phyloP scores from a whole-genome alignment of 2,888 invertebrate species.

The Drosophila paramelanica region DNA sequence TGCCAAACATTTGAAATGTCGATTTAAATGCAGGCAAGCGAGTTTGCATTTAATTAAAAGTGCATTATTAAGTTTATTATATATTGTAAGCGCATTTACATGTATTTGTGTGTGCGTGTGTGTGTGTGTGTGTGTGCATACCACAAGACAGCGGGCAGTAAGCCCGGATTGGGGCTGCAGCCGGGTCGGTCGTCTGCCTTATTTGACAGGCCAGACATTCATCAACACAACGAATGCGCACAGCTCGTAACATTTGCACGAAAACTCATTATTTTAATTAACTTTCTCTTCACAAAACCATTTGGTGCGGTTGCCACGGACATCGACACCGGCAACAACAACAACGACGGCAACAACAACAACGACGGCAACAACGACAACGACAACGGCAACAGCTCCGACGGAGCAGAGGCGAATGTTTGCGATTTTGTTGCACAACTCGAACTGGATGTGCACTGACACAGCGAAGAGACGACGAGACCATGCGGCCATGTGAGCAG shows the following conservation, averaged over 20 bases:
- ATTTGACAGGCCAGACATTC: constrained; percentile 71
- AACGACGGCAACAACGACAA: constrained; percentile 16
- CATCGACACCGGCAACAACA: constrained; percentile 60
- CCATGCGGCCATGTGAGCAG: constrained; percentile 13
- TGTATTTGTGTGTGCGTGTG: constrained; percentile 19
- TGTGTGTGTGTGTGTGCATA: constrained; percentile 16
- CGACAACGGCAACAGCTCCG: constrained; percentile 22
- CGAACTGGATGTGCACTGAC: constrained; percentile 18
- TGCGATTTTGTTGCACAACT: constrained; percentile 53
- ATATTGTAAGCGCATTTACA: constrained; percentile 30
- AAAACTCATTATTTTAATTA: constrained; percentile 84
- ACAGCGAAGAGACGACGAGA: constrained; percentile 3
- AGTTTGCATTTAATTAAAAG: constrained; percentile 77
- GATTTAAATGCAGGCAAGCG: constrained; percentile 46
- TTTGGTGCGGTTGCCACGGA: constrained; percentile 64
- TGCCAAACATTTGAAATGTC: constrained; percentile 59
- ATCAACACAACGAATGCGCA: constrained; percentile 58
- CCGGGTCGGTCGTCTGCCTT: constrained; percentile 38
- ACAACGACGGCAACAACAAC: constrained; percentile 24
- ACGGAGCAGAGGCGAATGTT: constrained; percentile 43
- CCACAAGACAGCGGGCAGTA: constrained; percentile 34
- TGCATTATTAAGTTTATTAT: constrained; percentile 74
- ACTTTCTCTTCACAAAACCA: constrained; percentile 82
- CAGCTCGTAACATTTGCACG: constrained; percentile 64
- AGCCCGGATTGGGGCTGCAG: constrained; percentile 25